Evolutionary conservation across 2,797 vertebrate genomes (phyloP), one percentile per base, ranked within the genome.

Genomic region (Carapus acus): DNA sequence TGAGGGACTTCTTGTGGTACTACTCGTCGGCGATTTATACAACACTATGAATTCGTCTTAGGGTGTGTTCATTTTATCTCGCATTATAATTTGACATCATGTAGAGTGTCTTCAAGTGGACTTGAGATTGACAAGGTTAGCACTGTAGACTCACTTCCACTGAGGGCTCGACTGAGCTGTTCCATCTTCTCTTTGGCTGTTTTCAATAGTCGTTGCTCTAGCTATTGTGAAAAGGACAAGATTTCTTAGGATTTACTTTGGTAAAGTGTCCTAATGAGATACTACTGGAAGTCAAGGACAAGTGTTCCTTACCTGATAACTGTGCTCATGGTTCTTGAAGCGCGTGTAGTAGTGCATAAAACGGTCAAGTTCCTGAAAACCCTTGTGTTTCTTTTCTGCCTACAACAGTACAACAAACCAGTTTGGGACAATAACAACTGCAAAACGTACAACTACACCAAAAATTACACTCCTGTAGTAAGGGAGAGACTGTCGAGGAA

Each of bases 181-280:
- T 99, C 96, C 96, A 99, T 99, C 87, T 99, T 99, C 86, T 98
- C 96, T 93, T 96, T 98, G 89, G 96, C 96, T 57, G 95, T 98
- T 91, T 96, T 98, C 60, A 98, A 88, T 83, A 99, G 90, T 67
- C 94, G 95, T 48, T 96, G 93, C 80, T 98, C 96, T 84, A 98
- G 88, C 96, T 98, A 53, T 79, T 50, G 52, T 42, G 60, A 78
- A 20, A 19, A 73, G 79, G 74, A 75, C 49, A 77, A 20, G 79
- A 42, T 49, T 8, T 19, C 41, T 74, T 60, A 65, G 12, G n/a
- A 24, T 62, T 50, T 31, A 56, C 42, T 56, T 29, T 42, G 34
- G 39, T 36, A 48, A 45, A 44, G 29, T 40, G 50, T 62, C 52
- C 58, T 59, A 59, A 73, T 41, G n/a, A 42, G 45, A 44, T 44